A percentile compares a stretch with the other conserved stretches of the same genome.
phyloP scores from a whole-genome alignment of 2,888 invertebrate species.

The Melikaiella ostensackeni region DNA sequence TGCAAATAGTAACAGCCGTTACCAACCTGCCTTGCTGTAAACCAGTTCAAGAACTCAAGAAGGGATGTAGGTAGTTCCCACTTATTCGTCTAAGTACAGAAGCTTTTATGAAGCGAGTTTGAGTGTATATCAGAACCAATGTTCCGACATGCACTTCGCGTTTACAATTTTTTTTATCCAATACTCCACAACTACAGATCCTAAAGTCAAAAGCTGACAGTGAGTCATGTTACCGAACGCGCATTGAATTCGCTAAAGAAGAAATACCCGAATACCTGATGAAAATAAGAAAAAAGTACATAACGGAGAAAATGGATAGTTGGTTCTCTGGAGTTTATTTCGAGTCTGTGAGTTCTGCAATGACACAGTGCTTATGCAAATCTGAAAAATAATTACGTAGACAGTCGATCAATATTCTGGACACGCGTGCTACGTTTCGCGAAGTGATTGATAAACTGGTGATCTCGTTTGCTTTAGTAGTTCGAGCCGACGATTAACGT shows the following conservation, averaged over 20 bases:
- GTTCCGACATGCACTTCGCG: constrained; percentile 48
- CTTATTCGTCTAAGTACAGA: constrained; percentile 49
- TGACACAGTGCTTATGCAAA: background rate
- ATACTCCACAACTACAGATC: constrained; percentile 47
- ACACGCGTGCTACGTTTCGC: background rate
- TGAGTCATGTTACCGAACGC: constrained; percentile 4
- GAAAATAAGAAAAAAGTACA: background rate
- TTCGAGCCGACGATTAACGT: background rate
- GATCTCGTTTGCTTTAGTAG: background rate
- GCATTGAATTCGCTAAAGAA: background rate
- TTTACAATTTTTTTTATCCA: constrained; percentile 47
- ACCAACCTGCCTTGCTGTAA: constrained; percentile 62
- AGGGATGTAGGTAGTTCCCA: constrained; percentile 52
- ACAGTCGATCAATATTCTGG: background rate
- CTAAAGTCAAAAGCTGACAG: constrained; percentile 47
- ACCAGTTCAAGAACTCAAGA: constrained; percentile 55
- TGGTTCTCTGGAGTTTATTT: background rate
- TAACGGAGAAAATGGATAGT: background rate
- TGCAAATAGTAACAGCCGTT: constrained; percentile 65
- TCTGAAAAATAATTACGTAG: background rate
- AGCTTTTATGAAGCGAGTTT: constrained; percentile 44
- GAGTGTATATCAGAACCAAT: constrained; percentile 43
- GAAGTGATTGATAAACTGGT: constrained; percentile 14
- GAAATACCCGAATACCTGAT: background rate
- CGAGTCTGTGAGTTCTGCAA: background rate